Evolutionary conservation across 2,888 invertebrate genomes (phyloP).

Genomic region (Lasioglossum lativentre): DNA sequence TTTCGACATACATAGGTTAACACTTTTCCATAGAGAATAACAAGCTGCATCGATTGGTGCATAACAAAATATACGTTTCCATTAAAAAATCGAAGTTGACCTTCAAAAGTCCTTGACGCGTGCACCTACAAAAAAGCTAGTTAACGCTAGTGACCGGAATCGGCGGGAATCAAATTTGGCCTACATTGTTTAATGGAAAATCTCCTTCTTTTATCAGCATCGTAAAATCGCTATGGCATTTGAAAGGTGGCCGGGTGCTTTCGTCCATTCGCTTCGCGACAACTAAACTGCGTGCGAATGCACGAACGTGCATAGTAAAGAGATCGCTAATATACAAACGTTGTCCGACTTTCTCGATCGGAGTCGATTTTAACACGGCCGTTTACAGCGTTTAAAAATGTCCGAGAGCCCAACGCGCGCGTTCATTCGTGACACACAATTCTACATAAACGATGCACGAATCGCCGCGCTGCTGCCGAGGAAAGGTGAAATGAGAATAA

Average conservation of each 20-base stretch:
- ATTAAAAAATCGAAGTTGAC: too few relatives aligned
- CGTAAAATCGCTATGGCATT: slow-evolving; percentile 11
- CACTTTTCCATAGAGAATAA: too few relatives aligned
- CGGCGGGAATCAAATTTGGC: not conserved
- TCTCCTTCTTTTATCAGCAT: not conserved
- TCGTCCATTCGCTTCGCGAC: slow-evolving; percentile 43
- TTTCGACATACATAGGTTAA: too few relatives aligned
- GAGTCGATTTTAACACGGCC: not conserved
- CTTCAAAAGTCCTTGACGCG: too few relatives aligned
- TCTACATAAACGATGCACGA: not conserved
- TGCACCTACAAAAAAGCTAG: too few relatives aligned
- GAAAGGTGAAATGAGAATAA: not conserved
- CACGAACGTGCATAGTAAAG: slow-evolving; percentile 37
- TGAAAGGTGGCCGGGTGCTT: slow-evolving; percentile 40
- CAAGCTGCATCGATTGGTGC: too few relatives aligned
- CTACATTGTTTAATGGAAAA: not conserved
- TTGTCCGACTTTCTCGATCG: slow-evolving; percentile 43
- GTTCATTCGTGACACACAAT: not conserved
- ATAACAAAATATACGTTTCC: too few relatives aligned
- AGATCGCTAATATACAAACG: slow-evolving; percentile 31
- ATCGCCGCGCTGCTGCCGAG: not conserved
- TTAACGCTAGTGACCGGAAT: not conserved
- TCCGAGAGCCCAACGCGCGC: not conserved
- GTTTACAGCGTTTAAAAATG: not conserved
- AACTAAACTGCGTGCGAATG: slow-evolving; percentile 11